Evolutionary conservation across 2,888 invertebrate species (phyloP), one percentile per base, ranked within the genome.

Genomic region (Acleris sparsana): DNA sequence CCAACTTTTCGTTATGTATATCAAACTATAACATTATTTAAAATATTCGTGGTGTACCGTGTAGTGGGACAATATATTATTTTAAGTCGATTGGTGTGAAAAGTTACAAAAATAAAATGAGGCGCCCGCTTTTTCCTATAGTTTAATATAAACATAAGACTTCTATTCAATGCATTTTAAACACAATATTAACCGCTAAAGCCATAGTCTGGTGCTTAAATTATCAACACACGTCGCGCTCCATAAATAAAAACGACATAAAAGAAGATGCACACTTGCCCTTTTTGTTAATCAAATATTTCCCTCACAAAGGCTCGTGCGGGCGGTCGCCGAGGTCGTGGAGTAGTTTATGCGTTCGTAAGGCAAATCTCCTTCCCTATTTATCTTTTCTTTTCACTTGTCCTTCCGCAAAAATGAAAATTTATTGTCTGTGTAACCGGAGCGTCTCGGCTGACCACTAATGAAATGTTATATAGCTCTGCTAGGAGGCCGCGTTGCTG

Each of bases 351-450:
- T 80, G 74, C 73, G 77, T 70, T 73, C 75, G 72, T 78, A 79
- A 83, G 77, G 78, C 80, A 84, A 84, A 85, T 84, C 81, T 82
- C 77, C 72, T 73, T 75, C 75, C 73, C 84, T 87, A 86, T 88
- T 86, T 89, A 84, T 87, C 86, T 87, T 85, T 84, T 87, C 82
- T 84, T 85, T 89, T 88, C 88, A 88, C 88, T 87, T 84, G 87
- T 86, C 85, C 87, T 80, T 79, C 82, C 73, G 86, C 80, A 86
- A 85, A 87, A 88, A 89, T 90, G 89, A 89, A 86, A 88, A 89
- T 89, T 89, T 90, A 89, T 89, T 80, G 87, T 86, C 80, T 68
- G 65, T 61, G 68, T 65, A 61, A 58, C 68, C 65, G 65, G 60
- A 65, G 52, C 60, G 68, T 62, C 68, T 68, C 53, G 64, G 68